phyloP scores from a whole-genome alignment of 2,888 invertebrate genomes.

The Matsumyia berberina region DNA sequence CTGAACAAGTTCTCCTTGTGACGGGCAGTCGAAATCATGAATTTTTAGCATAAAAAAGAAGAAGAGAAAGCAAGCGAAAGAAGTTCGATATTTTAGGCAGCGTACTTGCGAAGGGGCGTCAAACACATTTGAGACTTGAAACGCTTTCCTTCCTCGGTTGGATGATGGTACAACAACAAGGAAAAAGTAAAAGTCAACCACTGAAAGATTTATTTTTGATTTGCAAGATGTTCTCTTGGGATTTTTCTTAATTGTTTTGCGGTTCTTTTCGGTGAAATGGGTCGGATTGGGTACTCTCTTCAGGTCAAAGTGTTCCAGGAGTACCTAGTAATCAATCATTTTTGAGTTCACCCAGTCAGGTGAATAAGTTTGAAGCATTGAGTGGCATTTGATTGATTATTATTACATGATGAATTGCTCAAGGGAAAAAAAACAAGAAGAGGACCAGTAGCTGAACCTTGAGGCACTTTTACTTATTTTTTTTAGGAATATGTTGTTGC shows the following conservation, averaged over 20 bases:
- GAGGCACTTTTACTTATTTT: neutral
- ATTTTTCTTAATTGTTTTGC: constrained; percentile 19
- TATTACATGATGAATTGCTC: constrained; percentile 20
- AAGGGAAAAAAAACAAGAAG: constrained; percentile 26
- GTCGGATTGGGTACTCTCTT: constrained; percentile 4
- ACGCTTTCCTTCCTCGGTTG: constrained; percentile 19
- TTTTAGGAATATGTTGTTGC: neutral
- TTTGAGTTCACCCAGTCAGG: constrained; percentile 25
- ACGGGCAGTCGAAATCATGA: constrained; percentile 28
- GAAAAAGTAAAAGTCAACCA: constrained; percentile 51
- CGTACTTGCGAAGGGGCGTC: constrained; percentile 13
- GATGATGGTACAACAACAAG: neutral
- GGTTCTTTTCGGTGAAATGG: constrained; percentile 16
- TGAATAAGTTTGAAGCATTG: constrained; percentile 9
- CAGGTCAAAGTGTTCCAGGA: constrained; percentile 5
- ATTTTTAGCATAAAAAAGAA: constrained; percentile 23
- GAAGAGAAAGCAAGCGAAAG: constrained; percentile 72
- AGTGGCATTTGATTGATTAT: constrained; percentile 46
- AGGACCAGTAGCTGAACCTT: constrained; percentile 30
- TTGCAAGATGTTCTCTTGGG: constrained; percentile 7
- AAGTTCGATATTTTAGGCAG: constrained; percentile 47
- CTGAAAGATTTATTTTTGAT: constrained; percentile 1
- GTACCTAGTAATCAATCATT: constrained; percentile 43
- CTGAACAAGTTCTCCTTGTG: constrained; percentile 8
- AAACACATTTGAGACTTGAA: constrained; percentile 10